Percentiles rank a stretch among this genome's conserved stretches.
These are phyloP conservation scores for Styela clava DNA, from an alignment of 23 tunicate genomes.

Conservation along the genomic window DNA sequence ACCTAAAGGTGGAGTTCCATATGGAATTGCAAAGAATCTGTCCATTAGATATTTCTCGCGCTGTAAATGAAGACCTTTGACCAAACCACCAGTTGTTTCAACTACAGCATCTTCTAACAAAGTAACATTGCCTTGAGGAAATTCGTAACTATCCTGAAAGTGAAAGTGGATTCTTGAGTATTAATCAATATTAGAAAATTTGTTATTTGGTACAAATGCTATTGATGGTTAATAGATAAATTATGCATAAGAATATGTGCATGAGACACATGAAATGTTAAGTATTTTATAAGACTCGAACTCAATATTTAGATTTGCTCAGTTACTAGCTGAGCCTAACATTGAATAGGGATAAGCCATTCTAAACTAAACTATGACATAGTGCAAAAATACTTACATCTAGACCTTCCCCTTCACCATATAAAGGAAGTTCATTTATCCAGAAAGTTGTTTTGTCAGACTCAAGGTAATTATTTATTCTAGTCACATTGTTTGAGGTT, in stretches of 20 bases:
- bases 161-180: too few relatives aligned
- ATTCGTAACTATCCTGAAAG: neutral
- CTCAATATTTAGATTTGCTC: too few relatives aligned
- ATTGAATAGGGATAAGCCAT: too few relatives aligned
- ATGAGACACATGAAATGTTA: too few relatives aligned
- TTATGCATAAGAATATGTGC: too few relatives aligned
- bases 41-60: conserved; percentile 19
- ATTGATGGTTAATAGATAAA: too few relatives aligned
- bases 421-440: conserved; percentile 4
- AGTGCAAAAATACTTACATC: too few relatives aligned
- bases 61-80: conserved; percentile 29
- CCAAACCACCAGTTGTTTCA: conserved; percentile 16
- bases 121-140: neutral
- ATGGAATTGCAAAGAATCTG: conserved; percentile 50
- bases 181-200: too few relatives aligned
- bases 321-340: too few relatives aligned
- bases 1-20: conserved; percentile 39
- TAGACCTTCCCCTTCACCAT: neutral
- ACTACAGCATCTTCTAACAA: conserved; percentile 30
- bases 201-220: too few relatives aligned
- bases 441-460: neutral
- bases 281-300: too few relatives aligned
- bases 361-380: too few relatives aligned
- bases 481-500: neutral
- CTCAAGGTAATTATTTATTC: neutral